Evolutionary conservation across 1,140 invertebrate species (phyloP).

Genomic region (Drosophila yakuba): DNA sequence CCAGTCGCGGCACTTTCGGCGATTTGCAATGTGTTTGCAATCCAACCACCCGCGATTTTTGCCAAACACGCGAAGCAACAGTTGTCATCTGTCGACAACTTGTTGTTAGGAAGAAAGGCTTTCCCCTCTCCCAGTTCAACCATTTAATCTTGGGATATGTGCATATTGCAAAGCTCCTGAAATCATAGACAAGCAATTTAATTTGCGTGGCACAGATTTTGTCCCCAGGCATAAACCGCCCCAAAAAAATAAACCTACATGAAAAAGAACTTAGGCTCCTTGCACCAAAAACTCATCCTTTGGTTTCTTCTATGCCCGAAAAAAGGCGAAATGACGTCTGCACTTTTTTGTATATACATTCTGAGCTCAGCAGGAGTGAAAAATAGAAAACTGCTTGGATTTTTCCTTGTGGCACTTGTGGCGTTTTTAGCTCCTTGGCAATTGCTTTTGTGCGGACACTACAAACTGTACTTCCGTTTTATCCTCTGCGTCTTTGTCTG

Average conservation of each 20-base stretch:
- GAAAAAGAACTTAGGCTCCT: slow-evolving; percentile 53
- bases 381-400: slow-evolving; percentile 15
- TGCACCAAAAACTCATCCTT: slow-evolving; percentile 1
- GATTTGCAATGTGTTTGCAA: slow-evolving; percentile 48
- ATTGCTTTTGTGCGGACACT: slow-evolving; percentile 72
- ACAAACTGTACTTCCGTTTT: slow-evolving; percentile 77
- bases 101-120: slow-evolving; percentile 50
- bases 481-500: slow-evolving; percentile 71
- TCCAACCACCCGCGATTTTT: slow-evolving; percentile 1
- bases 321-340: slow-evolving; percentile 36
- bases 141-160: background rate
- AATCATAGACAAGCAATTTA: slow-evolving; percentile 7
- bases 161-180: background rate
- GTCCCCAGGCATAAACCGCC: slow-evolving; percentile 7
- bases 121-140: background rate
- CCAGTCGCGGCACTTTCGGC: slow-evolving; percentile 70
- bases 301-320: slow-evolving; percentile 17
- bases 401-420: slow-evolving; percentile 52
- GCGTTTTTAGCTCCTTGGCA: slow-evolving; percentile 52
- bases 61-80: slow-evolving; percentile 54
- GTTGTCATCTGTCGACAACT: slow-evolving; percentile 70
- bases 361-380: background rate
- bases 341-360: slow-evolving; percentile 16
- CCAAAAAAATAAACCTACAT: slow-evolving; percentile 45
- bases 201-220: background rate